phyloP scores from a whole-genome alignment of 2,113 vertebrate species.

The Nibea albiflora region DNA sequence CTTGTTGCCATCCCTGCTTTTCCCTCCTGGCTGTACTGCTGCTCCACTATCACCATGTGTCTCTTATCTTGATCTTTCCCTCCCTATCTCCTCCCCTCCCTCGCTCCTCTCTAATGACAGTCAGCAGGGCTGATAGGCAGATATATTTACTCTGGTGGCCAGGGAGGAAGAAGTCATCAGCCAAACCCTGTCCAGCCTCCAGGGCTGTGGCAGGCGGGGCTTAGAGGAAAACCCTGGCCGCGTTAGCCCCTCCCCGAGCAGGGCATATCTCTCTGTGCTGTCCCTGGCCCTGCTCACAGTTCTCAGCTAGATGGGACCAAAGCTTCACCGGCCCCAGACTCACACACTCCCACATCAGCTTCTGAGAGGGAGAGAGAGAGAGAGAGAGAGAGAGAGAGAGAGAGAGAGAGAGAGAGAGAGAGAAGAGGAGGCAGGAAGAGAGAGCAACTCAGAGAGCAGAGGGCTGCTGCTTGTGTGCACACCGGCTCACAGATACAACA shows the following conservation, averaged over 20 bases:
- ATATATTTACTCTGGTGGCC: conserved; percentile 78
- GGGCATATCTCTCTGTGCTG: conserved; percentile 85
- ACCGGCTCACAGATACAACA: conserved; percentile 13
- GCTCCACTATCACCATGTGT: conserved; percentile 45
- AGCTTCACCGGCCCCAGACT: conserved; percentile 68
- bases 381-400: background rate
- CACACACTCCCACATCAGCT: conserved; percentile 62
- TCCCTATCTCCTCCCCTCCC: conserved; percentile 28
- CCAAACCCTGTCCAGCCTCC: conserved; percentile 66
- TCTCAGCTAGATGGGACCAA: conserved; percentile 90
- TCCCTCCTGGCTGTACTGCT: conserved; percentile 45
- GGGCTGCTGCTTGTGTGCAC: conserved; percentile 10
- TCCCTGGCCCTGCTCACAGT: conserved; percentile 84
- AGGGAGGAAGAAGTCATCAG: conserved; percentile 73
- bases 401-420: conserved; percentile 19
- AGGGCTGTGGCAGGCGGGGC: conserved; percentile 81
- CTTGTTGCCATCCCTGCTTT: conserved; percentile 16
- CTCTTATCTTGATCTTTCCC: conserved; percentile 53
- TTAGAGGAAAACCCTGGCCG: conserved; percentile 75
- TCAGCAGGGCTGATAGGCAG: conserved; percentile 73
- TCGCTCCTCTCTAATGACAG: conserved; percentile 61
- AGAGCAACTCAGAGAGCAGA: conserved; percentile 34
- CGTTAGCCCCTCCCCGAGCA: conserved; percentile 81
- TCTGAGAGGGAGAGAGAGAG: conserved; percentile 53
- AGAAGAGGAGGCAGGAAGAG: conserved; percentile 40